Conservation (phyloP, 2,888 invertebrate genomes). For the Synergus itoensis region DNA sequence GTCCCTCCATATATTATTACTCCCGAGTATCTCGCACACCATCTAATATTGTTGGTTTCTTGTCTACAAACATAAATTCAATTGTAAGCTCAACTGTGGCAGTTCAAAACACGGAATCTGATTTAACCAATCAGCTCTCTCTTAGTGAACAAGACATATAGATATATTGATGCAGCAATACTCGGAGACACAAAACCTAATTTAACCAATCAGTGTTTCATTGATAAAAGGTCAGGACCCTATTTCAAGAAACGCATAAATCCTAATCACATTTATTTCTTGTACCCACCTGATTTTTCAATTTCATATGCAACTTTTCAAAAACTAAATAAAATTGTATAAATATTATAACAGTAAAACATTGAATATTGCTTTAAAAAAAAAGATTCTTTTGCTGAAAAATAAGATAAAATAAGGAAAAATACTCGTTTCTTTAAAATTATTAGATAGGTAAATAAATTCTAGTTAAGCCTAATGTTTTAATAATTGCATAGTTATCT, state of each 20-base stretch:
- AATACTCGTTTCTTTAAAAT: background rate
- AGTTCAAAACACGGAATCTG: conserved; percentile 47
- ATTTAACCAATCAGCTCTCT: conserved; percentile 51
- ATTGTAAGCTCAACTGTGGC: conserved; percentile 35
- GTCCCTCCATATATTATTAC: background rate
- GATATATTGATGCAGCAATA: conserved; percentile 1
- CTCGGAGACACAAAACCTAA: conserved; percentile 49
- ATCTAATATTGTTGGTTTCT: no score
- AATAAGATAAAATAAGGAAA: background rate
- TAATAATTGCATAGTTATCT: background rate
- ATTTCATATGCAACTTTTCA: background rate
- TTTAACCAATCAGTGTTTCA: conserved; percentile 56
- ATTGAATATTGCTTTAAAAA: background rate
- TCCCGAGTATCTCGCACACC: background rate
- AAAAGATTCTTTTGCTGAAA: background rate
- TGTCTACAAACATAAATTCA: conserved; percentile 5
- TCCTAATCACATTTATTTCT: conserved; percentile 4
- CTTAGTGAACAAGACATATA: conserved; percentile 8
- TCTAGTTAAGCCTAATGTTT: background rate
- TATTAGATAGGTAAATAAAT: conserved; percentile 3
- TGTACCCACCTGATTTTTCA: background rate
- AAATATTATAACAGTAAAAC: background rate
- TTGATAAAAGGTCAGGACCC: conserved; percentile 51
- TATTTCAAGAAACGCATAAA: background rate
- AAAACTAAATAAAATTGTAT: background rate